Base-by-base conservation (phyloP, 35 echinoderm and acorn worm species). In the Anneissia japonica region DNA sequence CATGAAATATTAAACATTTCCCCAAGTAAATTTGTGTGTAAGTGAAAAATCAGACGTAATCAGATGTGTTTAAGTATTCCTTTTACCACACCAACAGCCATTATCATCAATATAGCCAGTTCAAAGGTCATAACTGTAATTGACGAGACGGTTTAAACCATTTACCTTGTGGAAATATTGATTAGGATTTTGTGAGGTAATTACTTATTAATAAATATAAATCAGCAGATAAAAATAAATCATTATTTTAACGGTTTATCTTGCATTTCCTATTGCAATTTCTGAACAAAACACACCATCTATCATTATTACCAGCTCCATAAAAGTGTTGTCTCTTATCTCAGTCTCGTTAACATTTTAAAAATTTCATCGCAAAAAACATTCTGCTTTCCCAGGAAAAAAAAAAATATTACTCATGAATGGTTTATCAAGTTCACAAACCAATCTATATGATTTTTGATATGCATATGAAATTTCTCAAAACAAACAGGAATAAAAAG, bases 161-260 rank as follows among this genome's bases (percentile, higher is more conserved):
- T 64, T 64, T 64, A 64, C 51, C 51, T 64, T 23, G 19, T 64
- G 51, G 51, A 64, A 12, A 64, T 64, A 64, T 64, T 64, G 51
- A 64, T 64, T 64, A 64, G 51, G 51, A 64, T 64, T 64, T 64
- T 64, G 51, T 64, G 51, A 64, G 51, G 51, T 64, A 64, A 64
- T 64, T 64, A 64, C 51, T 64, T 64, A 64, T 64, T 64, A 64
- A 64, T 64, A 64, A 64, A 64, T 64, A 64, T 64, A 64, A 64
- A 64, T 16, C 51, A 19, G 51, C 51, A 64, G 10, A 64, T 64
- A 64, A 64, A 64, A 64, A 64, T 64, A 64, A 64, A 64, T 64
- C 51, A 64, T 64, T 64, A 64, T 64, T 64, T 1, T 64, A 16
- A 64, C 10, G 10, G 51, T 64, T 64, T 26, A 64, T 64, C 51